Base-by-base conservation (phyloP, 2,888 invertebrate species). In the Eupithecia vulgata region DNA sequence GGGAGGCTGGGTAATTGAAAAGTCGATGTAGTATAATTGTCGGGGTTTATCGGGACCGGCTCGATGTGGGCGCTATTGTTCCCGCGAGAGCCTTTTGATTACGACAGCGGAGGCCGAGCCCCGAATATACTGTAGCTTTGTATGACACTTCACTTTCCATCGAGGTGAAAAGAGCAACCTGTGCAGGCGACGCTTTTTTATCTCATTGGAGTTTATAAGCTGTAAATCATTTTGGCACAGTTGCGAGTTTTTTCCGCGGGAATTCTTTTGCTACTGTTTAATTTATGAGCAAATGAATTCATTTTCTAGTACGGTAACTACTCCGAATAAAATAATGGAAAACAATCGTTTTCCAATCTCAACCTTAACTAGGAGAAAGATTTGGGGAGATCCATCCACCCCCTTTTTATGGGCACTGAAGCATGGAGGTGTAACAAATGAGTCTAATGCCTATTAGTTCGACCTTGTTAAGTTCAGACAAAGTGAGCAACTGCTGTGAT, bases 1-100 rank as follows among this genome's bases (percentile, higher is more conserved):
- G 87, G 88, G 90, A 89, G 87, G 88, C 87, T 87, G 92, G 92
- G 91, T 94, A 94, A 94, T 94, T 94, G 94, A 94, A 94, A 94
- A 94, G 93, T 94, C 93, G 92, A 93, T 94, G 94, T 93, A 92
- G 93, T 93, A 93, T 94, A 94, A 94, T 94, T 94, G 94, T 91
- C 89, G 92, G 85, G 92, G 94, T 91, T 94, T 94, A 94, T 94
- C 93, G 91, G 90, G 85, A 89, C 87, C 89, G 87, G 87, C 91
- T 87, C 91, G 89, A 93, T 94, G 94, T 93, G 94, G 94, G 94
- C 88, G 90, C 93, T 86, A 94, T 94, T 94, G 94, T 94, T 93
- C 92, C 92, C 92, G 78, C 81, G 93, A 92, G 93, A 90, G 93
- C 90, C 93, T 94, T 94, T 93, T 94, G 91, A 94, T 93, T 94